These are phyloP conservation scores for Ardeotis arabs DNA, from an alignment of 2,113 vertebrate species.

Conservation along the genomic window DNA sequence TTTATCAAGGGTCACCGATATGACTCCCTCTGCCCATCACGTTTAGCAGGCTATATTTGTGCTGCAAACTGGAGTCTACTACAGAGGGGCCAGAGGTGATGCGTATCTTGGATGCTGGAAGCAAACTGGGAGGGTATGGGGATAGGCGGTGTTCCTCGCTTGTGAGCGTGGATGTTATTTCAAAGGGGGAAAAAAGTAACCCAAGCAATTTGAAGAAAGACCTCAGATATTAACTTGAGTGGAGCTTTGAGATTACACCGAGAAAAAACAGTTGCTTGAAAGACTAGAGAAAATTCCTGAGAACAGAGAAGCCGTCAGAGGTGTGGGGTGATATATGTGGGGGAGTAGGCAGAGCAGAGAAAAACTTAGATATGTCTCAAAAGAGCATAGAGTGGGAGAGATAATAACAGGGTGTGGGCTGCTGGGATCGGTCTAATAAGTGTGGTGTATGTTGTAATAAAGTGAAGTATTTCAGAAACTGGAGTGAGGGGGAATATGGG, in stretches of 20 bases:
- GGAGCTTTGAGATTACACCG: not conserved
- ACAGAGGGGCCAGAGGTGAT: not conserved
- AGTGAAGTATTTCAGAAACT: not conserved
- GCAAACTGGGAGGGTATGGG: not conserved
- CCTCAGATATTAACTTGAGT: not conserved
- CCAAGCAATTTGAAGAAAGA: not conserved
- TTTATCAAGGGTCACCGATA: accelerated
- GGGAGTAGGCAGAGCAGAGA: not conserved
- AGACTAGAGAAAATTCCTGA: not conserved
- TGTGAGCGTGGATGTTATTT: not conserved
- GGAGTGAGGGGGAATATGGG: not conserved
- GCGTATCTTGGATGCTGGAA: not conserved
- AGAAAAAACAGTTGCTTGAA: not conserved
- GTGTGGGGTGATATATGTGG: not conserved
- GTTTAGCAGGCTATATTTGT: not conserved
- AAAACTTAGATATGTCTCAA: not conserved
- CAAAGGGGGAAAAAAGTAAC: not conserved
- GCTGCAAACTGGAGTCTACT: not conserved
- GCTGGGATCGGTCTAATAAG: not conserved
- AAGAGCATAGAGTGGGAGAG: slow-evolving; percentile 19
- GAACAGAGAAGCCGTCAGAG: not conserved
- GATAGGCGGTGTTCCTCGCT: not conserved
- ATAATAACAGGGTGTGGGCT: slow-evolving; percentile 32
- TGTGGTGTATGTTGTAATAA: slow-evolving; percentile 11
- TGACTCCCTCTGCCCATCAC: not conserved